Base-by-base conservation (phyloP, 2,888 invertebrate genomes). In the Xylocampa areola region DNA sequence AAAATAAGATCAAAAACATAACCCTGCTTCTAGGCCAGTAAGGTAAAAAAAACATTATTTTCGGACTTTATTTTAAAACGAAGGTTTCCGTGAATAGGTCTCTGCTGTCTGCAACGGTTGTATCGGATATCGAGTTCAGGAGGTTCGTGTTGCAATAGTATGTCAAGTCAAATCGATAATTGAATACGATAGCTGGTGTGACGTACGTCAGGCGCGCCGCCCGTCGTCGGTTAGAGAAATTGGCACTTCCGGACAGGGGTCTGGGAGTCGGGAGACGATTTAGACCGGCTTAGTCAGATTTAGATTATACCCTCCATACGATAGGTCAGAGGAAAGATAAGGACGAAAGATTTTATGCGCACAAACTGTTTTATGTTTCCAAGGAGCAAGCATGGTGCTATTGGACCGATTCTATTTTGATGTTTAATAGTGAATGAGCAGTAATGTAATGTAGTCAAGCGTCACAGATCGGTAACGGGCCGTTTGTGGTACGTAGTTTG, bases 401-500 rank as follows among this genome's bases (percentile, higher is more conserved):
- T 39, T 7, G 33, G 27, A 41, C 14, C 19, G 25, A 30, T 5
- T 52, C 58, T 49, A 53, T 66, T 66, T 43, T 55, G 50, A 50
- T 45, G 53, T 36, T 39, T 23, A 14, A 33, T 61, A 45, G 29
- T 68, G 53, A 70, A 67, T 61, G 54, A 65, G 48, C 62, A 50
- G 35, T 44, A 64, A 61, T 65, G 68, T n/a, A n/a, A n/a, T n/a
- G 17, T 57, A 62, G 50, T 72, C 80, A 63, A 79, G 49, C 48
- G 41, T 52, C 32, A 49, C 54, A 44, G 55, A 80, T 73, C 70
- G 71, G 90, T 90, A 84, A 88, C 84, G 88, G 84, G 78, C 76
- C 82, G 89, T 85, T 87, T 87, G 85, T 76, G 77, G 68, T 74
- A 72, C 75, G 79, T 84, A 87, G 86, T 88, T 89, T 88, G 91